phyloP scores from a whole-genome alignment of 1,140 invertebrate species.

The Drosophila pallidifrons region DNA sequence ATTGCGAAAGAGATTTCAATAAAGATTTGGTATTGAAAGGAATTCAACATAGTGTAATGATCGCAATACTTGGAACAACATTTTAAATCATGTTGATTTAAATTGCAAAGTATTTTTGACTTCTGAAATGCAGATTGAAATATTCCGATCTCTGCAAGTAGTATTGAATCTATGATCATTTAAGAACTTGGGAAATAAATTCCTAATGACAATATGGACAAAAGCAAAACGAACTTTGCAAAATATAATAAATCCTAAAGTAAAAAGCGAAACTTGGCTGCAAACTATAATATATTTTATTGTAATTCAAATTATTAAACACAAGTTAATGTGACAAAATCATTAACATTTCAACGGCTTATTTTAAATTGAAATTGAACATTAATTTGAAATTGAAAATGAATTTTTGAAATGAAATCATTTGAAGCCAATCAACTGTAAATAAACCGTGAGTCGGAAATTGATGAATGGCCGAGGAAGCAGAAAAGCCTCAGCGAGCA shows the following conservation, averaged over 20 bases:
- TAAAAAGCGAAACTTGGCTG: too few species aligned
- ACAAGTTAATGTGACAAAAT: background rate
- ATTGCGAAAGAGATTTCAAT: background rate
- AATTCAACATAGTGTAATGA: background rate
- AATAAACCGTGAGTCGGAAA: constrained; percentile 25
- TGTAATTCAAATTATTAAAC: background rate
- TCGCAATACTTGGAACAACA: too few species aligned
- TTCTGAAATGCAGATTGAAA: too few species aligned
- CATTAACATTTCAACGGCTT: constrained; percentile 11
- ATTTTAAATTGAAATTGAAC: constrained; percentile 20
- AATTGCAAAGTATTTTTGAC: too few species aligned
- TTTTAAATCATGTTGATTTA: too few species aligned
- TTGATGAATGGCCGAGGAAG: constrained; percentile 14
- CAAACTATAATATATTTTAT: background rate
- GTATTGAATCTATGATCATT: too few species aligned
- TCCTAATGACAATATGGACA: too few species aligned
- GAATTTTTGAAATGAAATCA: constrained; percentile 28
- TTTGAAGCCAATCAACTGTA: constrained; percentile 26
- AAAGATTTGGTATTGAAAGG: background rate
- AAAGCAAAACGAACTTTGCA: too few species aligned
- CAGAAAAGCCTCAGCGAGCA: background rate
- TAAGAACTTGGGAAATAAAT: too few species aligned
- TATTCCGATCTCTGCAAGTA: too few species aligned
- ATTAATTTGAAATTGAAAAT: constrained; percentile 15
- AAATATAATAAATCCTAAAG: too few species aligned